Evolutionary conservation across 2,888 invertebrate genomes (phyloP), one percentile per base, ranked within the genome.

Genomic region (Tigriopus californicus): DNA sequence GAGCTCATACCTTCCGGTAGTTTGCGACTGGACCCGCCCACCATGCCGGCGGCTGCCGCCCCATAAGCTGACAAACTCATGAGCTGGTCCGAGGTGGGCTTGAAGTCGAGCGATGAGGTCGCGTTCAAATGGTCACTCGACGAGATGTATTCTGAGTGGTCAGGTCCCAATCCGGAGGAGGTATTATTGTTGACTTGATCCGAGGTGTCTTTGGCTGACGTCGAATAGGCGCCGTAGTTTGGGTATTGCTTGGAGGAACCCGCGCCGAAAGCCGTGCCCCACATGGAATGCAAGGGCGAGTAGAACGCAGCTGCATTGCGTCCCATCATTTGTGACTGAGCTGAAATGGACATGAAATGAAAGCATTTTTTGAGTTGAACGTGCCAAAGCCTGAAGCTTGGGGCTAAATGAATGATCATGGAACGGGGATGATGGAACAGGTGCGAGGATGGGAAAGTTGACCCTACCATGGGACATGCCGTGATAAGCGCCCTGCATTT

Each of bases 171-270:
- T 6, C 66, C 63, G n/a, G 66, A 65, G 41, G 64, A 63, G 53
- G 62, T 64, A 64, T 74, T 73, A 75, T 76, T 76, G 65, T 76
- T 75, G 58, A 44, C 44, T 22, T 49, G 49, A 22, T 49, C 49
- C 20, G 49, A 22, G 20, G 49, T 49, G 60, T 64, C 63, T 62
- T 72, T 70, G 66, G 72, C 71, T 83, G 81, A 66, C 84, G 82
- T 67, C 61, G 65, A 66, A 49, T 65, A 66, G 61, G 65, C 65
- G 61, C 66, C 66, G 65, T 67, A 66, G 61, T 66, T 66, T 62
- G 65, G 73, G 72, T 70, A 68, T 66, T 71, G 67, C 67, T 70
- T 70, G 11, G 56, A 20, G 59, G 64, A 64, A 41, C 62, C 62
- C 65, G 68, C 68, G 68, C 68, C 68, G 52, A 65, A 61, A 20